These are phyloP conservation scores for Crossocerus cetratus DNA, from an alignment of 2,888 invertebrate species.

Conservation along the genomic window DNA sequence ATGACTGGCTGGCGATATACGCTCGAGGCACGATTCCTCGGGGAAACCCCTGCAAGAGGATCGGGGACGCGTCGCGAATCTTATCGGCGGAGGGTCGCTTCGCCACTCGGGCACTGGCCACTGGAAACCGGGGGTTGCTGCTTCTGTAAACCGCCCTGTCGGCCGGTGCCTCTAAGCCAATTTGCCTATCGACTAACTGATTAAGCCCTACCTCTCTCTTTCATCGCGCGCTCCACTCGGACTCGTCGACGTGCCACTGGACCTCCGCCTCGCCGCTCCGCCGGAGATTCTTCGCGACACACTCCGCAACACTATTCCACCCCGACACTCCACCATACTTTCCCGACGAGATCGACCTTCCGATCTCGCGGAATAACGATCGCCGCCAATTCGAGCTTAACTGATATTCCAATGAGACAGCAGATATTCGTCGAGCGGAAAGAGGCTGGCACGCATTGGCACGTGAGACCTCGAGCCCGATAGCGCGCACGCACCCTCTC, in stretches of 20 bases:
- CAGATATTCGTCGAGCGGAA: too few relatives aligned
- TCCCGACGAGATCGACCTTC: too few relatives aligned
- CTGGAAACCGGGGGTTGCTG: slow-evolving; percentile 51
- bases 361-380: too few relatives aligned
- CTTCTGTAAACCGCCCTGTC: slow-evolving; percentile 67
- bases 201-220: slow-evolving; percentile 75
- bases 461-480: too few relatives aligned
- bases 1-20: slow-evolving; percentile 6
- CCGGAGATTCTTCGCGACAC: not conserved
- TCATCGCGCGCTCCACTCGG: slow-evolving; percentile 62
- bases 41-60: slow-evolving; percentile 41
- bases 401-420: too few relatives aligned
- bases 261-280: not conserved
- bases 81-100: slow-evolving; percentile 46
- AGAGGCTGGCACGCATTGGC: too few relatives aligned
- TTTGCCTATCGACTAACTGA: slow-evolving; percentile 77
- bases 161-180: slow-evolving; percentile 75
- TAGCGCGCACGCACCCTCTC: too few relatives aligned
- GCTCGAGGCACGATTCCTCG: slow-evolving; percentile 15
- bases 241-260: slow-evolving; percentile 30
- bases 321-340: too few relatives aligned
- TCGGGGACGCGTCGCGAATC: slow-evolving; percentile 40
- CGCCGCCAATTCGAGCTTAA: too few relatives aligned
- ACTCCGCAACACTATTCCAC: not conserved
- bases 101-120: slow-evolving; percentile 58